These are phyloP conservation scores for Strigamia maritima DNA, from an alignment of 2,888 invertebrate genomes.

Conservation along the genomic window DNA sequence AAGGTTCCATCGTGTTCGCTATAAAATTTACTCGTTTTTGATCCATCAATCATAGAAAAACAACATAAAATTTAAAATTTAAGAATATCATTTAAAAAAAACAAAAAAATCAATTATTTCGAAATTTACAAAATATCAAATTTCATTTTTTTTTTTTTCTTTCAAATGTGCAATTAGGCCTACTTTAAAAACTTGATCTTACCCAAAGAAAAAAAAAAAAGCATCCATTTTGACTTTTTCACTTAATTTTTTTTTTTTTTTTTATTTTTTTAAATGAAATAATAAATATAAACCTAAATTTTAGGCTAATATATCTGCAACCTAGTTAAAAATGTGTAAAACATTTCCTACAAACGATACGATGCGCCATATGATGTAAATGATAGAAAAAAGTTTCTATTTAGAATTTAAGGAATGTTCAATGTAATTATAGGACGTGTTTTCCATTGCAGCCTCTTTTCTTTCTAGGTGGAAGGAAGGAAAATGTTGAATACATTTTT, in stretches of 20 bases:
- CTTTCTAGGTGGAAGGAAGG: not conserved
- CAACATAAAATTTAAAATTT: too few species aligned
- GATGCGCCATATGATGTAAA: not conserved
- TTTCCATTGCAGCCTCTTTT: slow-evolving; percentile 2
- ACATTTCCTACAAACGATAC: not conserved
- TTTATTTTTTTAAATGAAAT: not conserved
- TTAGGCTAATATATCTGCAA: not conserved
- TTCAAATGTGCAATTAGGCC: not conserved
- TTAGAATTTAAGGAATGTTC: slow-evolving; percentile 5
- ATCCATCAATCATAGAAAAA: not conserved
- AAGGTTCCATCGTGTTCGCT: not conserved
- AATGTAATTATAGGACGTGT: not conserved
- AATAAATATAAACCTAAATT: slow-evolving; percentile 13
- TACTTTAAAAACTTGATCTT: slow-evolving; percentile 7
- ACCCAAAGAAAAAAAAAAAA: not conserved
- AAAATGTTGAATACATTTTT: not conserved
- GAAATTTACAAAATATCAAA: too few species aligned
- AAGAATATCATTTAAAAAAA: too few species aligned
- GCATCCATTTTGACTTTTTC: too few species aligned
- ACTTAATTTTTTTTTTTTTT: not conserved
- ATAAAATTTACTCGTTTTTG: too few species aligned
- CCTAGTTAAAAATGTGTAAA: not conserved
- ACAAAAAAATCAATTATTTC: too few species aligned
- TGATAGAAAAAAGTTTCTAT: not conserved
- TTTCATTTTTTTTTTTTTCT: not conserved